A percentile compares a stretch with the other conserved stretches of the same genome.
These are phyloP conservation scores for Gymnothorax javanicus DNA, from an alignment of 2,797 vertebrate species.

Conservation along the genomic window DNA sequence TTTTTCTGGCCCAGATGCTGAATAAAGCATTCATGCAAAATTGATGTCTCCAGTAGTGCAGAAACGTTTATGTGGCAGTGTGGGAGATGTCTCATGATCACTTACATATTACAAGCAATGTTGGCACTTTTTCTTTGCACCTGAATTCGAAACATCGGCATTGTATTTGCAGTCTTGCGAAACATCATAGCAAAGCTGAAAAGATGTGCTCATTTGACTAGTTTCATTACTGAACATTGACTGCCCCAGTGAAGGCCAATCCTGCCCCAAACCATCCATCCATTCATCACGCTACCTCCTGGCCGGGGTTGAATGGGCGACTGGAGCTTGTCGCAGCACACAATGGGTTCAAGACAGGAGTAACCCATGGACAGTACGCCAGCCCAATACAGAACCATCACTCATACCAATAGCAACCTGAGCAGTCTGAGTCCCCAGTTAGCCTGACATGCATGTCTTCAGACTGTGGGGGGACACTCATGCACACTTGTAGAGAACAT, in stretches of 20 bases:
- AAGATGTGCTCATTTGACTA: not conserved
- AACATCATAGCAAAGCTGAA: not conserved
- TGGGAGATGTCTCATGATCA: slow-evolving; percentile 54
- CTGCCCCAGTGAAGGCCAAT: too few species aligned
- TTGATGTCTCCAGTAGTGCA: slow-evolving; percentile 57
- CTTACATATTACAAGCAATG: slow-evolving; percentile 56
- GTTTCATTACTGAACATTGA: not conserved
- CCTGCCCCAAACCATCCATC: too few species aligned
- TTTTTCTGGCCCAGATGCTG: slow-evolving; percentile 67
- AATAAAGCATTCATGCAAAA: slow-evolving; percentile 41
- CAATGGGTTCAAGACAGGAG: too few species aligned
- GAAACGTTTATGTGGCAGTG: slow-evolving; percentile 45
- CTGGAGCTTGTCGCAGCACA: too few species aligned
- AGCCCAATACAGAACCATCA: too few species aligned
- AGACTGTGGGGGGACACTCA: not conserved
- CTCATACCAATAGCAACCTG: too few species aligned
- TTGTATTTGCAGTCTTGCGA: slow-evolving; percentile 51
- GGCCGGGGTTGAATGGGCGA: too few species aligned
- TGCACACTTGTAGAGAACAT: not conserved
- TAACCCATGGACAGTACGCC: too few species aligned
- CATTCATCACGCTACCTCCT: too few species aligned
- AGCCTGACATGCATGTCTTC: not conserved
- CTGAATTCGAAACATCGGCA: slow-evolving; percentile 43
- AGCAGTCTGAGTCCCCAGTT: too few species aligned
- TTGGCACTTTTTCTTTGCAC: slow-evolving; percentile 50